Conservation (phyloP, 2,797 vertebrate genomes). For the Pteronotus mesoamericanus region DNA sequence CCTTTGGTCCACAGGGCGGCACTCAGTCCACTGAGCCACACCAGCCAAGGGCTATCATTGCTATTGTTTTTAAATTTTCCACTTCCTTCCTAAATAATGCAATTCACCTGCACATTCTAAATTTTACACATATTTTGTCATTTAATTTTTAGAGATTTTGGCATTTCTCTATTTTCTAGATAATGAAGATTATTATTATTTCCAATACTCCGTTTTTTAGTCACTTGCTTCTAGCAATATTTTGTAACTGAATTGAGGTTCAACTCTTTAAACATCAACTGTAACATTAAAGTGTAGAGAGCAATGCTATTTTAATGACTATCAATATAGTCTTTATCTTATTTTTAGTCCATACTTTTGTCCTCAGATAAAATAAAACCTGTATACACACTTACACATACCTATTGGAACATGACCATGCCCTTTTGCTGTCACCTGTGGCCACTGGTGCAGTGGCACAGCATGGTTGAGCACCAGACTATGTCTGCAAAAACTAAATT, state of each 20-base stretch:
- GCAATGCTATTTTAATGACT: not conserved
- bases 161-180: not conserved
- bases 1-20: no score
- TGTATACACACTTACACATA: not conserved
- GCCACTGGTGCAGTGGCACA: not conserved
- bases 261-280: not conserved
- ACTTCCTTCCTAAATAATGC: not conserved
- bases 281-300: not conserved
- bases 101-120: not conserved
- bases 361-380: not conserved
- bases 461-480: not conserved
- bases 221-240: not conserved
- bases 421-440: not conserved
- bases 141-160: not conserved
- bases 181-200: not conserved
- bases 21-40: no score
- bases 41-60: not conserved
- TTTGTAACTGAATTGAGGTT: not conserved
- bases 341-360: conserved; percentile 10
- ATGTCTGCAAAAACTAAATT: not conserved
- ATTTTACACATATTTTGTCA: not conserved
- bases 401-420: not conserved
- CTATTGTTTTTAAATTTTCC: not conserved
- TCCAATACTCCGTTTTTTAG: not conserved
- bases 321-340: not conserved